Conservation (phyloP, 2,888 invertebrate genomes). For the Caprella mutica region DNA sequence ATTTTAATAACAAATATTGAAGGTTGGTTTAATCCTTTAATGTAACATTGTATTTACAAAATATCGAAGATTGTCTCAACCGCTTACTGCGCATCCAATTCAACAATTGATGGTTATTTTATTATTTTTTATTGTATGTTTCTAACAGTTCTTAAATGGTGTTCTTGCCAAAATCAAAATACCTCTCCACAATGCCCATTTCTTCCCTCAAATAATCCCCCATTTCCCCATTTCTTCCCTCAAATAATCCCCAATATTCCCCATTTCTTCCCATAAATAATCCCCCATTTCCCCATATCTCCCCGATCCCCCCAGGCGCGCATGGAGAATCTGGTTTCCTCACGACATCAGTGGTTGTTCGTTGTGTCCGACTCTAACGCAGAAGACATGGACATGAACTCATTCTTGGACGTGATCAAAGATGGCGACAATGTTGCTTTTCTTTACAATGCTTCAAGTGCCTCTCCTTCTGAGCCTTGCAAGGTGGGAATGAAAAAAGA, state of each 20-base stretch:
- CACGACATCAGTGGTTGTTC: constrained; percentile 32
- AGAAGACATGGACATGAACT: constrained; percentile 24
- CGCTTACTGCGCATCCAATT: not conserved
- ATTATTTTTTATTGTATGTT: not conserved
- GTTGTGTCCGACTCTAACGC: constrained; percentile 28
- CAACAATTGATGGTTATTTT: not conserved
- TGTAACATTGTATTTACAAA: no score
- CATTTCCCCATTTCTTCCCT: no score
- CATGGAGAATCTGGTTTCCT: constrained; percentile 14
- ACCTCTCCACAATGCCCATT: no score
- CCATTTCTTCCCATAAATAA: no score
- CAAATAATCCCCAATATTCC: no score
- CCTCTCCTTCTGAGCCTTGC: constrained; percentile 14
- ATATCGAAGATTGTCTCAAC: constrained; percentile 14
- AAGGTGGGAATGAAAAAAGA: constrained; percentile 20
- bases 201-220: no score
- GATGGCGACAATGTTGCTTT: constrained; percentile 35
- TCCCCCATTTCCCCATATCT: no score
- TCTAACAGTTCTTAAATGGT: no score
- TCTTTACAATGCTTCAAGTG: constrained; percentile 29
- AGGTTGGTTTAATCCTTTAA: no score
- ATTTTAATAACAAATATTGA: no score
- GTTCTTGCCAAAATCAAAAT: no score
- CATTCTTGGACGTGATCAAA: constrained; percentile 23
- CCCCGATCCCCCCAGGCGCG: constrained; percentile 17